These are phyloP conservation scores for Drosophila littoralis DNA, from an alignment of 1,140 invertebrate genomes.

Conservation along the genomic window DNA sequence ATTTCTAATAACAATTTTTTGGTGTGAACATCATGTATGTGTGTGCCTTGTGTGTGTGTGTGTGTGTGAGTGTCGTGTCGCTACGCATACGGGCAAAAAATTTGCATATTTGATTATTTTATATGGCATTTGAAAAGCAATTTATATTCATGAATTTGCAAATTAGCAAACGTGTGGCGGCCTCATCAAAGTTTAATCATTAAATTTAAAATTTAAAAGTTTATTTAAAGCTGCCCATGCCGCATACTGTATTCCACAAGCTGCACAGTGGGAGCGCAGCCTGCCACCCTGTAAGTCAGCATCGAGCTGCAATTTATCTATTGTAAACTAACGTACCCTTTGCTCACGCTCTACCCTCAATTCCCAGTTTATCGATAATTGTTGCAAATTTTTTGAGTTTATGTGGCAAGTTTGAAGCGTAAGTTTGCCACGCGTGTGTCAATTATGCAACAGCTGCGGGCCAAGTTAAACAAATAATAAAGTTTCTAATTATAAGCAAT, in stretches of 20 bases:
- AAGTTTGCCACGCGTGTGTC: slow-evolving; percentile 53
- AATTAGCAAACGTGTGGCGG: slow-evolving; percentile 48
- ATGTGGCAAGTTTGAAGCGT: slow-evolving; percentile 13
- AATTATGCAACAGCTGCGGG: slow-evolving; percentile 79
- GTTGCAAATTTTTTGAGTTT: slow-evolving; percentile 63
- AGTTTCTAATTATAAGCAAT: slow-evolving; percentile 82
- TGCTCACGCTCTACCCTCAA: slow-evolving; percentile 7
- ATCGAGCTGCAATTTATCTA: background rate
- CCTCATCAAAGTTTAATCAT: slow-evolving; percentile 13
- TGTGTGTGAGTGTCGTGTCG: slow-evolving; percentile 7
- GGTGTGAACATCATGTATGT: slow-evolving; percentile 38
- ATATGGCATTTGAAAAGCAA: slow-evolving; percentile 65
- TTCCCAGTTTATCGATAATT: slow-evolving; percentile 58
- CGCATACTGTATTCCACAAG: background rate
- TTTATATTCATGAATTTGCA: slow-evolving; percentile 76
- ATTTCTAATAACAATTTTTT: slow-evolving; percentile 56
- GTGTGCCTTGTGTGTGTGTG: slow-evolving; percentile 4
- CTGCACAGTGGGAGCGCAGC: background rate
- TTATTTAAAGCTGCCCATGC: background rate
- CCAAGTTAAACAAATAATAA: slow-evolving; percentile 79
- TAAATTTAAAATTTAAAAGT: slow-evolving; percentile 7
- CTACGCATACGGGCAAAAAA: slow-evolving; percentile 33
- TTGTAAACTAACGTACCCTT: background rate
- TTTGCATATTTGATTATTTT: slow-evolving; percentile 76
- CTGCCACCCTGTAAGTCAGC: background rate